Base-by-base conservation (phyloP, 2,888 invertebrate genomes). In the Zygothrica quintamaculata region DNA sequence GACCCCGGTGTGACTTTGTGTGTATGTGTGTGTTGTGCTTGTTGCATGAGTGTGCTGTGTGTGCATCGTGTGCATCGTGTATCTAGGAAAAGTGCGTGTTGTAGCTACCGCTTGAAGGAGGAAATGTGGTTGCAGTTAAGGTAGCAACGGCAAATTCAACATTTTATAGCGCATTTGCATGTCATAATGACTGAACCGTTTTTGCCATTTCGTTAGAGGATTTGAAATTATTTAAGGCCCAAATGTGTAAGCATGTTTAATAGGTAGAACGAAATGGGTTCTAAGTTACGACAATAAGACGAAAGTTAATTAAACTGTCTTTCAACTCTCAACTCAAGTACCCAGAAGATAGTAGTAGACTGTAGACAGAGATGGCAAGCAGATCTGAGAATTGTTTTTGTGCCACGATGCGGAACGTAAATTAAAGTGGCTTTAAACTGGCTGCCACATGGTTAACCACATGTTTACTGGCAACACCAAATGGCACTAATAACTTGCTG, bases 351-450 rank as follows among this genome's bases (percentile, higher is more conserved):
- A 34, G 47, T 42, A n/a, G 29, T 11, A 33, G 42, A 46, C 29
- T 26, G 42, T 4, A 44, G 55, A 50, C 25, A 7, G 16, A 42
- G 29, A 7, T 7, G 26, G 5, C 4, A 8, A n/a, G 29, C 29
- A 71, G 59, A 37, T 47, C 25, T 39, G 42, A 56, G 73, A 79
- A 82, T 82, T 82, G 84, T 82, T 77, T 84, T 69, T 65, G 65
- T 33, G 55, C 65, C 67, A 59, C 84, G 66, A 74, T 60, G 77
- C 67, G 79, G 70, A 81, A 82, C 77, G 64, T 62, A 79, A 73
- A 81, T 79, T 77, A 67, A 84, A 79, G 29, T 66, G 65, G 50
- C 67, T 79, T 72, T 57, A 61, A 62, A 56, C 55, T 66, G 37
- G 59, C 52, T 52, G 34, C 55, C 37, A n/a, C n/a, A n/a, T n/a